Percentiles rank a stretch among this genome's conserved stretches.
These are phyloP conservation scores for Noctua comes DNA, from an alignment of 2,888 invertebrate genomes.

Conservation along the genomic window DNA sequence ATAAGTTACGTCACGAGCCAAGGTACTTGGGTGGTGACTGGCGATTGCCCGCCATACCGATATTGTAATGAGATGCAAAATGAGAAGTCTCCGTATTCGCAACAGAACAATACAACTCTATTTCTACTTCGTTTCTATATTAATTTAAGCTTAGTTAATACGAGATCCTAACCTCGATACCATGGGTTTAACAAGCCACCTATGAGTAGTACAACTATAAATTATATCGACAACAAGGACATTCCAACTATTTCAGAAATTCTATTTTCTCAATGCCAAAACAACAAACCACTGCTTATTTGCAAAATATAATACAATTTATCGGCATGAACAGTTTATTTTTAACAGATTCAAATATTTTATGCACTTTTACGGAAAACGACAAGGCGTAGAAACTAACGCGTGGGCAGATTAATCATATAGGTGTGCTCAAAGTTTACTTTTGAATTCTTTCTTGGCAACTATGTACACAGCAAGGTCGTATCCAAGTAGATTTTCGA, in stretches of 20 bases:
- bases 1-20: conserved; percentile 65
- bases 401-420: conserved; percentile 58
- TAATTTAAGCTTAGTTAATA: conserved; percentile 28
- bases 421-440: conserved; percentile 38
- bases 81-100: conserved; percentile 61
- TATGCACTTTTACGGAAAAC: conserved; percentile 59
- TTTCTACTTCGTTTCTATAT: conserved; percentile 20
- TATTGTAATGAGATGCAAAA: conserved; percentile 68
- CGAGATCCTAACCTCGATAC: conserved; percentile 31
- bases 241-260: conserved; percentile 44
- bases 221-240: conserved; percentile 41
- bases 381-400: conserved; percentile 32
- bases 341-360: conserved; percentile 42
- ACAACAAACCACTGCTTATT: conserved; percentile 33
- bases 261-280: conserved; percentile 43
- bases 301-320: conserved; percentile 23
- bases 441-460: conserved; percentile 52
- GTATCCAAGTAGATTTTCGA: conserved; percentile 46
- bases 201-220: conserved; percentile 30
- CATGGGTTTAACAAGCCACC: conserved; percentile 30
- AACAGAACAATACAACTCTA: conserved; percentile 42
- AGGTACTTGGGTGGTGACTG: conserved; percentile 64
- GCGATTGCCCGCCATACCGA: conserved; percentile 46
- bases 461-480: conserved; percentile 55
- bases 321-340: conserved; percentile 28